Evolutionary conservation across 1,140 invertebrate genomes (phyloP).

Genomic region (Nymphalis io): DNA sequence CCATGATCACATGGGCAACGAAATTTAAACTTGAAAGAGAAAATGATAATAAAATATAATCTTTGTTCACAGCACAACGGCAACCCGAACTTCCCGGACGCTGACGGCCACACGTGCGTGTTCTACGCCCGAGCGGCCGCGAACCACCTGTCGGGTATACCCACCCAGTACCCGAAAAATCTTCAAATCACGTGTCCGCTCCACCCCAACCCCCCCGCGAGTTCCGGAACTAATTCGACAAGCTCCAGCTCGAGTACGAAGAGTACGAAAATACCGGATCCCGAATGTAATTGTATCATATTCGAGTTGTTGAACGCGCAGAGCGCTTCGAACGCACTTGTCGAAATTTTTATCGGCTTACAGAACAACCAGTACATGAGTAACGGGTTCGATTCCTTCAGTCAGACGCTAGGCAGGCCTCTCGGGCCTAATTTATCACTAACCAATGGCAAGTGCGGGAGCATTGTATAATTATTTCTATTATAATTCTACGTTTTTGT

Average conservation of each 20-base stretch:
- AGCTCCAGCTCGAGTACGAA: conserved; percentile 64
- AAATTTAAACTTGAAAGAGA: no score
- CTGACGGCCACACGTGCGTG: conserved; percentile 75
- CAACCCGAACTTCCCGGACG: conserved; percentile 77
- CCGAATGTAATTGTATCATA: conserved; percentile 75
- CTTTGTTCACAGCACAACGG: conserved; percentile 71
- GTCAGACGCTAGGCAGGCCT: conserved; percentile 52
- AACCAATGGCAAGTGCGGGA: conserved; percentile 72
- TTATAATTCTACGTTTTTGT: conserved; percentile 8
- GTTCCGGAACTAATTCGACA: conserved; percentile 62
- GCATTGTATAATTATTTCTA: conserved; percentile 58
- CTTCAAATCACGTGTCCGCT: conserved; percentile 72
- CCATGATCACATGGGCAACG: no score
- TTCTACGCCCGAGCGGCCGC: conserved; percentile 77
- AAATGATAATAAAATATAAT: conserved; percentile 16
- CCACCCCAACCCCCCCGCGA: conserved; percentile 59
- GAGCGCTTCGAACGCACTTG: conserved; percentile 70
- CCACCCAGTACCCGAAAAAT: conserved; percentile 66
- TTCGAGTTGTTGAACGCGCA: conserved; percentile 73
- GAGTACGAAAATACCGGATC: conserved; percentile 61
- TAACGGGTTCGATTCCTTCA: conserved; percentile 52
- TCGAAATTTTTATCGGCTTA: conserved; percentile 71
- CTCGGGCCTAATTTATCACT: conserved; percentile 58
- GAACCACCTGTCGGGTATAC: conserved; percentile 72
- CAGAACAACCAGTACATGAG: conserved; percentile 76